Evolutionary conservation across 2,888 invertebrate genomes (phyloP).

Genomic region (Synergus itoensis): DNA sequence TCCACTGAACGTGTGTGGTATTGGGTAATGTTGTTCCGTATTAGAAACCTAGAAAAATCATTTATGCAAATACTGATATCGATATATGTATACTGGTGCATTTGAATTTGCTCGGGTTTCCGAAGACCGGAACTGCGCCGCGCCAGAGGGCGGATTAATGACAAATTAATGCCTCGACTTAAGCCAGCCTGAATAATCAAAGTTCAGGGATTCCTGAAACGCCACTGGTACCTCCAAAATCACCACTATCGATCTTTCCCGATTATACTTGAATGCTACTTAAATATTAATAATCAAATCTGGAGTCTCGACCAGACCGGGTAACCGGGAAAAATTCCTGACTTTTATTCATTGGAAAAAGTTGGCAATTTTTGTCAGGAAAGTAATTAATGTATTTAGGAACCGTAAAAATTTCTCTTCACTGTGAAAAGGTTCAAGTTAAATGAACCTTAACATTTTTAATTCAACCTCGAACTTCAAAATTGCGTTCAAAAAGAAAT

Average conservation of each 20-base stretch:
- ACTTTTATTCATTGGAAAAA: no score
- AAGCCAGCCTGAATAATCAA: constrained; percentile 32
- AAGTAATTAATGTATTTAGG: no score
- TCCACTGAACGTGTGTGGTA: constrained; percentile 43
- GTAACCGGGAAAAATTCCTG: background rate
- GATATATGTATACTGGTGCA: constrained; percentile 48
- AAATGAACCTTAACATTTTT: no score
- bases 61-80: constrained; percentile 63
- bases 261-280: background rate
- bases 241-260: constrained; percentile 4
- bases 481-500: no score
- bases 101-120: constrained; percentile 47
- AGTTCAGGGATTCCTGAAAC: constrained; percentile 16
- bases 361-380: no score
- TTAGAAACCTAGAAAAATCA: constrained; percentile 65
- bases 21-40: constrained; percentile 54
- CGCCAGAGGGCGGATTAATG: constrained; percentile 53
- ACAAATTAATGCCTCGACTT: constrained; percentile 55
- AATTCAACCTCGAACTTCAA: no score
- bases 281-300: background rate
- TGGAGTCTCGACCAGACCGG: background rate
- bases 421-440: no score
- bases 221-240: background rate
- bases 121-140: constrained; percentile 50
- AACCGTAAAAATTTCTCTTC: no score